Evolutionary conservation across 2,888 invertebrate species (phyloP), one percentile per base, ranked within the genome.

Genomic region (Drosophila fulvimacula): DNA sequence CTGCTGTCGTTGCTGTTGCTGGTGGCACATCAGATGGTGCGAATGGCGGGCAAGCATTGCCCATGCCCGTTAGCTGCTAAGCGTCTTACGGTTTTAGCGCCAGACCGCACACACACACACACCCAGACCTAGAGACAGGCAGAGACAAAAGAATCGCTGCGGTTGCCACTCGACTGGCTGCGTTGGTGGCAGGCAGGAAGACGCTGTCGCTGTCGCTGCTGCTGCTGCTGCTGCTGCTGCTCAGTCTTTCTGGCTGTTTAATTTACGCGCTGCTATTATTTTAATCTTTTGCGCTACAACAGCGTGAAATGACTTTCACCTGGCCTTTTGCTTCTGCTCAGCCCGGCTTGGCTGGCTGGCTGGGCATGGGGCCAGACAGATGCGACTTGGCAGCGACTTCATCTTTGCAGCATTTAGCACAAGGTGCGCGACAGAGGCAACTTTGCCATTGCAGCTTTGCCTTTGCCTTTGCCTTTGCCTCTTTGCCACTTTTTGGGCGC

Each of bases 241-340:
- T 63, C 58, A 46, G 46, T 53, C 79, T 71, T 62, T 17, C 68
- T 73, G 73, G 64, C 78, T 79, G 89, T 83, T 86, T 90, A 88
- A 88, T 88, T 88, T 88, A 90, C 90, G 90, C 87, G 87, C 82
- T 83, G 90, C 87, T 86, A 86, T 88, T 88, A 90, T 88, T 88
- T 88, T 88, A 90, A 90, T 89, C 90, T 88, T 88, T 88, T 88
- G 85, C 86, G 89, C 85, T 77, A 85, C 82, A 85, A 76, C 88
- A 90, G 89, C 87, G 90, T 88, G 88, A 89, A 87, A 87, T 89
- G 90, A 87, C 87, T 87, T 87, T 89, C 90, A 83, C 86, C 86
- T 89, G 88, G 82, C 86, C 82, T 73, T 55, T 76, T 61, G 80
- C 41, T 39, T 32, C 15, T 5, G 46, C 52, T 24, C 13, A 21